Evolutionary conservation across 2,888 invertebrate genomes (phyloP).

Genomic region (Lasioglossum zephyrum): DNA sequence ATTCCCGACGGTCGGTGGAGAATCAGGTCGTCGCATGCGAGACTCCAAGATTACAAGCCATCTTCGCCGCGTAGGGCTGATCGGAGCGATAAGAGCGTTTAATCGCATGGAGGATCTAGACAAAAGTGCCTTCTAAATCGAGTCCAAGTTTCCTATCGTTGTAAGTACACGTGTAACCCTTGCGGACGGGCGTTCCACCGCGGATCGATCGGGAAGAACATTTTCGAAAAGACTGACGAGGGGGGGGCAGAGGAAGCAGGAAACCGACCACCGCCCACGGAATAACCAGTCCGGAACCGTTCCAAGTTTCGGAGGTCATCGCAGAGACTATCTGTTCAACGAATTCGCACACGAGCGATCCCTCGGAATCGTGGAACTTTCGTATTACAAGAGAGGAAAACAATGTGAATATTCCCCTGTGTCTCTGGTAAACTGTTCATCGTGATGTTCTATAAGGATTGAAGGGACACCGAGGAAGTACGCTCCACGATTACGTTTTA

Average conservation of each 20-base stretch:
- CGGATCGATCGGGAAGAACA: conserved; percentile 33
- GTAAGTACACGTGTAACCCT: conserved; percentile 21
- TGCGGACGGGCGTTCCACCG: background rate
- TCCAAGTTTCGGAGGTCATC: conserved; percentile 15
- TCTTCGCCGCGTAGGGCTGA: conserved; percentile 10
- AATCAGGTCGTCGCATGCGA: background rate
- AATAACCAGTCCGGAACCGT: conserved; percentile 11
- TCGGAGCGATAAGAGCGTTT: conserved; percentile 26
- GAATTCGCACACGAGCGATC: conserved; percentile 37
- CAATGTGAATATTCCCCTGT: too few species aligned
- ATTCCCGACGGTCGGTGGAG: background rate
- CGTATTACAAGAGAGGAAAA: too few species aligned
- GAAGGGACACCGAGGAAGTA: background rate
- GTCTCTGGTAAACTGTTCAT: too few species aligned
- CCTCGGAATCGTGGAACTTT: too few species aligned
- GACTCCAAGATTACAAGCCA: background rate
- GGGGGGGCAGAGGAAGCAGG: background rate
- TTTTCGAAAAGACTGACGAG: conserved; percentile 26
- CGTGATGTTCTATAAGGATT: background rate
- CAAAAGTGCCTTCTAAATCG: conserved; percentile 25
- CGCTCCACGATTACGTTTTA: conserved; percentile 21
- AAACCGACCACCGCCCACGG: conserved; percentile 11
- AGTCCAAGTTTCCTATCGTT: conserved; percentile 17
- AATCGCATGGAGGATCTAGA: conserved; percentile 39
- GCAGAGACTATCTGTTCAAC: conserved; percentile 46